Conservation (phyloP, 1,140 invertebrate genomes). For the Lycorma delicatula region DNA sequence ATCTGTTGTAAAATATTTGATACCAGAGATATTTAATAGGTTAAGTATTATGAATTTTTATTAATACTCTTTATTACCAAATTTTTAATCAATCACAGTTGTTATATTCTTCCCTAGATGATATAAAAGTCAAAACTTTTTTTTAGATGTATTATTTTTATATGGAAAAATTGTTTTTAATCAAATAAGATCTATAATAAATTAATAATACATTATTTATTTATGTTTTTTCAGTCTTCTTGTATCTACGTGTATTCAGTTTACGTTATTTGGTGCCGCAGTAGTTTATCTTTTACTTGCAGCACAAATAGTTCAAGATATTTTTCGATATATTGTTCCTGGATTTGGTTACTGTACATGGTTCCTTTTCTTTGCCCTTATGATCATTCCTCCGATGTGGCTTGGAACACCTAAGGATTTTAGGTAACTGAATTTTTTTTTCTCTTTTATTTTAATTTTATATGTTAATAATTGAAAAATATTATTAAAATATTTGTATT, state of each 20-base stretch:
- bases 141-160: no score
- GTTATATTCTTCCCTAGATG: no score
- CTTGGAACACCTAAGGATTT: conserved; percentile 65
- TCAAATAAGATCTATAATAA: no score
- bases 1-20: no score
- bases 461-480: background rate
- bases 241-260: conserved; percentile 46
- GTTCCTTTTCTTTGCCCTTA: conserved; percentile 51
- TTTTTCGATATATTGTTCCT: conserved; percentile 41
- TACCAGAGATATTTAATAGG: no score
- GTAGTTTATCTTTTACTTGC: conserved; percentile 60
- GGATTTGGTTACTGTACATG: conserved; percentile 48
- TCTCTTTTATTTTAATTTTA: background rate
- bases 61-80: no score
- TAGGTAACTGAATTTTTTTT: conserved; percentile 42
- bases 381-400: conserved; percentile 54
- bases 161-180: no score
- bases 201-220: no score
- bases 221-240: conserved; percentile 30
- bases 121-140: no score
- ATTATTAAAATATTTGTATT: background rate
- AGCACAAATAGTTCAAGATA: conserved; percentile 50
- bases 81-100: no score
- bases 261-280: conserved; percentile 58
- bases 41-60: no score